Conservation (phyloP, 2,113 vertebrate genomes). For the Neogobius melanostomus region DNA sequence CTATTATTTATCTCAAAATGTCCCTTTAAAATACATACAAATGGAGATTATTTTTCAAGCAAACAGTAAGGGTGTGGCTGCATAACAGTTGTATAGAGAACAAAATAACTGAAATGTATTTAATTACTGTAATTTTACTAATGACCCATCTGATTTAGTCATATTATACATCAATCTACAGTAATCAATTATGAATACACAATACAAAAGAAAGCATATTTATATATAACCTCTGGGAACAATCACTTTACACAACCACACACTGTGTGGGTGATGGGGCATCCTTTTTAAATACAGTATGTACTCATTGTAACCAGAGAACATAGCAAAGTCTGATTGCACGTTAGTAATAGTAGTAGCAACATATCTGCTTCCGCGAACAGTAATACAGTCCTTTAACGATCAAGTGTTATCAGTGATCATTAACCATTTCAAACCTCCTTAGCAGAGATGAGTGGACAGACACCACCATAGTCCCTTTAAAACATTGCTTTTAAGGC, state of each 20-base stretch:
- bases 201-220: conserved; percentile 53
- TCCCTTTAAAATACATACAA: conserved; percentile 48
- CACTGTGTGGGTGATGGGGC: conserved; percentile 29
- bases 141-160: conserved; percentile 14
- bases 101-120: neutral
- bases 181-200: conserved; percentile 47
- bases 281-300: conserved; percentile 46
- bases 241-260: conserved; percentile 49
- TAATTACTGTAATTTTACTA: conserved; percentile 17
- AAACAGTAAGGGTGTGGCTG: conserved; percentile 32
- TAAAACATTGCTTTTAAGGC: conserved; percentile 64
- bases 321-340: conserved; percentile 42
- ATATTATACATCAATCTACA: conserved; percentile 43
- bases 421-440: conserved; percentile 49
- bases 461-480: conserved; percentile 49
- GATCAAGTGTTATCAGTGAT: conserved; percentile 48
- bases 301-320: conserved; percentile 60
- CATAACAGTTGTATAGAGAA: conserved; percentile 44
- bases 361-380: conserved; percentile 50
- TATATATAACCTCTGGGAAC: conserved; percentile 72
- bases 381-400: conserved; percentile 44
- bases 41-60: neutral
- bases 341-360: conserved; percentile 49
- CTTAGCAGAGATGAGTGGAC: conserved; percentile 49
- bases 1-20: conserved; percentile 24